phyloP scores from a whole-genome alignment of 1,140 invertebrate genomes.

The Rhopalosiphum padi region DNA sequence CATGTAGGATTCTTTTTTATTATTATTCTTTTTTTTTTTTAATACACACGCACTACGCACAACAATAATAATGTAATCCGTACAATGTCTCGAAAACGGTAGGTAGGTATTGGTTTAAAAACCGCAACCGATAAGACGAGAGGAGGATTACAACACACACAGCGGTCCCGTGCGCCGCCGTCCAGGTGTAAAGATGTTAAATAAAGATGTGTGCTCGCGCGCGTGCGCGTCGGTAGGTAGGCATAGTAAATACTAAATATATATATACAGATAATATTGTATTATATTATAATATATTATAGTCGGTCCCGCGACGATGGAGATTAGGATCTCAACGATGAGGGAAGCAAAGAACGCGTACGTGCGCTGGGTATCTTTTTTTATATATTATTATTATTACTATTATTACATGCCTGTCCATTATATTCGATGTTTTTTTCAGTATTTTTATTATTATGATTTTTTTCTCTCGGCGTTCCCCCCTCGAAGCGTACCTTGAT shows the following conservation, averaged over 20 bases:
- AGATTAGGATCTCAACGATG: constrained; percentile 54
- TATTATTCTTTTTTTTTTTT: constrained; percentile 18
- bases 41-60: neutral
- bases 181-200: constrained; percentile 56
- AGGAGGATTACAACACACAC: neutral
- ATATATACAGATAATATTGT: neutral
- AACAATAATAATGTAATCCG: neutral
- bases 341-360: constrained; percentile 31
- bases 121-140: constrained; percentile 56
- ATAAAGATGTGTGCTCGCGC: constrained; percentile 48
- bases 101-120: constrained; percentile 56
- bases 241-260: neutral
- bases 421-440: constrained; percentile 42
- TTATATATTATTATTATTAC: constrained; percentile 18
- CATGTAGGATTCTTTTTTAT: neutral
- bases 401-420: constrained; percentile 55
- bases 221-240: neutral
- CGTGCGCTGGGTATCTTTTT: constrained; percentile 39
- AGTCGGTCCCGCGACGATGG: constrained; percentile 45
- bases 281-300: constrained; percentile 12
- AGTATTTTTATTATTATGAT: constrained; percentile 10
- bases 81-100: constrained; percentile 1
- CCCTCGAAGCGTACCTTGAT: neutral
- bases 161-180: constrained; percentile 34
- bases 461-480: neutral